Percentiles rank a stretch among this genome's conserved stretches.
Evolutionary conservation across 2,113 vertebrate species (phyloP).

Genomic region (Neoarius graeffei): DNA sequence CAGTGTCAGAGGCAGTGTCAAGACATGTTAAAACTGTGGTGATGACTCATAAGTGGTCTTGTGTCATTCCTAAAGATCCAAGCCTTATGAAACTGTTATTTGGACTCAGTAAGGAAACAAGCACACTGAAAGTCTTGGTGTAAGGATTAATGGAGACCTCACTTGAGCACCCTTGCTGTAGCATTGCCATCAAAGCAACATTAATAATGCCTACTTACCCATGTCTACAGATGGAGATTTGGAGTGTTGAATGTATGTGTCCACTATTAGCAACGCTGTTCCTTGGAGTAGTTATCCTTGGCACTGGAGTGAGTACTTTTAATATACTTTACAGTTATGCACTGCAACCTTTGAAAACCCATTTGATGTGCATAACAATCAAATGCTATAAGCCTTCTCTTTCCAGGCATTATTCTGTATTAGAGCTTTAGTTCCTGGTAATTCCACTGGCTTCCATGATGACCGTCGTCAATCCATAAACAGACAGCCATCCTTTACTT

Average conservation of each 20-base stretch:
- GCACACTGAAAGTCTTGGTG: neutral
- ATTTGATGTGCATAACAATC: neutral
- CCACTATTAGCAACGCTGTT: conserved; percentile 77
- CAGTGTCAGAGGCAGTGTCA: neutral
- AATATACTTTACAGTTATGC: neutral
- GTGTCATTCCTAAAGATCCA: neutral
- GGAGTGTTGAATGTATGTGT: conserved; percentile 69
- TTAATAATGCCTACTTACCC: neutral
- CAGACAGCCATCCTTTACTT: conserved; percentile 95
- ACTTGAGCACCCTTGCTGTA: neutral
- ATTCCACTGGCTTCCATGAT: conserved; percentile 65
- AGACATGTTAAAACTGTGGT: neutral
- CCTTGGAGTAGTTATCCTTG: conserved; percentile 72
- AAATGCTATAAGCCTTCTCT: conserved; percentile 12
- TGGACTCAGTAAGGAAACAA: neutral
- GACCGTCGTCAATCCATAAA: conserved; percentile 93
- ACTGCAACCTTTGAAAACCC: neutral
- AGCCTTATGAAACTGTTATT: neutral
- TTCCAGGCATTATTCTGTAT: conserved; percentile 52
- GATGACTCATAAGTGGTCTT: neutral
- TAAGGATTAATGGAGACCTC: neutral
- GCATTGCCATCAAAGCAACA: neutral
- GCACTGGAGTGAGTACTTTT: conserved; percentile 75
- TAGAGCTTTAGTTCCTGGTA: conserved; percentile 61
- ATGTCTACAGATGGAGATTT: conserved; percentile 62